A percentile compares a stretch with the other conserved stretches of the same genome.
Conservation (phyloP, 2,888 invertebrate genomes). For the Caenorhabditis sp. region DNA sequence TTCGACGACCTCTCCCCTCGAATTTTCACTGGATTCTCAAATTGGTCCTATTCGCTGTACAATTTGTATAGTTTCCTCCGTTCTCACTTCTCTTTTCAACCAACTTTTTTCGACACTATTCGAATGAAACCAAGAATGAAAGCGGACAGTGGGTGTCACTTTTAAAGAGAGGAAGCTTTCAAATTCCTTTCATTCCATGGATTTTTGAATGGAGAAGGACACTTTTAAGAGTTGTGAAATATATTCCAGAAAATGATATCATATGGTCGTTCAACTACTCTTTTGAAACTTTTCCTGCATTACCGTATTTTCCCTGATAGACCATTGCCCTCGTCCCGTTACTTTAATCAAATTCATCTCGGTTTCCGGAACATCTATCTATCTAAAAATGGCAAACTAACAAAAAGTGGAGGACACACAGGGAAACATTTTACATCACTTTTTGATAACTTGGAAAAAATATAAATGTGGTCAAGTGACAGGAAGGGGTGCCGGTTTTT, state of each 20-base stretch:
- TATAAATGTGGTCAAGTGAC: too few relatives aligned
- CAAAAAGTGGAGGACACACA: too few relatives aligned
- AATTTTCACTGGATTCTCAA: constrained; percentile 14
- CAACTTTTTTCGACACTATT: constrained; percentile 17
- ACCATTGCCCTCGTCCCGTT: too few relatives aligned
- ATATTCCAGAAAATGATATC: neutral
- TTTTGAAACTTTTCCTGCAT: too few relatives aligned
- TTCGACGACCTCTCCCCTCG: constrained; percentile 5
- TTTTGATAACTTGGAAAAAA: too few relatives aligned
- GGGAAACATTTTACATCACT: too few relatives aligned
- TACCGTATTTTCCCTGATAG: too few relatives aligned
- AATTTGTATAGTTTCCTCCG: constrained; percentile 14
- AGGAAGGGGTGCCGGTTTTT: too few relatives aligned
- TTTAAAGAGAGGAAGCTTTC: constrained; percentile 35
- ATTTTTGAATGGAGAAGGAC: neutral
- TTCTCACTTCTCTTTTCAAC: constrained; percentile 7
- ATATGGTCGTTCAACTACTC: too few relatives aligned
- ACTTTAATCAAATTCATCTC: too few relatives aligned
- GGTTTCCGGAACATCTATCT: too few relatives aligned
- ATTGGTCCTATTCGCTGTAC: constrained; percentile 51
- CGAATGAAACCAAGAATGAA: constrained; percentile 16
- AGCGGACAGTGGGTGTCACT: constrained; percentile 16
- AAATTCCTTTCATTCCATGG: constrained; percentile 13
- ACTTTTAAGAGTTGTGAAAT: neutral
- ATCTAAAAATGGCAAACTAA: too few relatives aligned